Base-by-base conservation (phyloP, 2,797 vertebrate genomes). In the Oreochromis grahami region DNA sequence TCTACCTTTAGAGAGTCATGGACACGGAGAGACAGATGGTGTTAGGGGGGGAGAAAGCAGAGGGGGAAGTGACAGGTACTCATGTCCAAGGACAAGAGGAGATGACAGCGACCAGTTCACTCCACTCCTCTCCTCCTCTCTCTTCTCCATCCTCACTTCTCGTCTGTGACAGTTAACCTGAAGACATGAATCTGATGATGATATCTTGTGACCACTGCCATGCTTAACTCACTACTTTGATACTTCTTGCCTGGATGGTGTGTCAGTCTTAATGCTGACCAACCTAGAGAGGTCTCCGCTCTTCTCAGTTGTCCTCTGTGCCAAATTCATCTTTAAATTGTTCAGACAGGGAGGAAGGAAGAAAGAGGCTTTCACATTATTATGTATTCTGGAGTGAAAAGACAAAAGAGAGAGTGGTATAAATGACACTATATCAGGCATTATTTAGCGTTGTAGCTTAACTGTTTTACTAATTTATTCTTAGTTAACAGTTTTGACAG, bases 181-280 rank as follows among this genome's bases (percentile, higher is more conserved):
- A n/a, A 95, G 94, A 94, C 92, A 95, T 94, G 93, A 93, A 90
- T 91, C 89, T 96, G 95, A 96, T 84, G 94, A 76, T 96, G 93
- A 96, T 96, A 94, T 93, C 93, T 94, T 96, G 92, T 95, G 95
- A 96, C 94, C 93, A 88, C 89, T 91, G 93, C 93, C 86, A 84
- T 93, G 91, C 91, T 92, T 92, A 92, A 93, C 92, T 93, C 93
- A 86, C 92, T 91, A 86, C 91, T 94, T 91, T 91, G 91, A 93
- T 94, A 92, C 91, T 92, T 94, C 83, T 82, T 87, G 88, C 82
- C 89, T 60, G 79, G 89, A 85, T 92, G 89, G 81, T 81, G 34
- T 91, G 87, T 90, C 93, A 81, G 82, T 56, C 85, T 92, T 89
- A 76, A 82, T 93, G 91, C 91, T 93, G 89, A 94, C 90, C 85